phyloP scores from a whole-genome alignment of 1,140 invertebrate genomes.

The Pseudomyrmex cubaensis region DNA sequence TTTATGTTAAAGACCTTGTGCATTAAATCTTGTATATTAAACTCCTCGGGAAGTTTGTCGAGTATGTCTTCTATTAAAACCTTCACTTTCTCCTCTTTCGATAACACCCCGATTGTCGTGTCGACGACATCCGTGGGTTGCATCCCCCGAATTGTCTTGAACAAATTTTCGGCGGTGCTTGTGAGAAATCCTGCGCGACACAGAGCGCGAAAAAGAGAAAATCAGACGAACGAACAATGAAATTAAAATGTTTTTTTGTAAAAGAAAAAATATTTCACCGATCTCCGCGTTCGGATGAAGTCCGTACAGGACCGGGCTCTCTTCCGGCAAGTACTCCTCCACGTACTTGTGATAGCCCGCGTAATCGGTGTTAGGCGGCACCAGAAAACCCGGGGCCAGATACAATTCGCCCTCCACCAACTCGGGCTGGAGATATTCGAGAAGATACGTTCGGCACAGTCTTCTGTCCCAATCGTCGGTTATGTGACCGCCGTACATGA shows the following conservation, averaged over 20 bases:
- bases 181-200: conserved; percentile 89
- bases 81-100: conserved; percentile 94
- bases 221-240: background rate
- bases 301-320: conserved; percentile 96
- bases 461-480: conserved; percentile 98
- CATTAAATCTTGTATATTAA: conserved; percentile 95
- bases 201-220: background rate
- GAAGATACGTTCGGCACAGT: conserved; percentile 94
- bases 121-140: conserved; percentile 93
- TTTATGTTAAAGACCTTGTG: conserved; percentile 85
- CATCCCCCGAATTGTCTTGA: conserved; percentile 96
- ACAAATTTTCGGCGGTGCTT: conserved; percentile 93
- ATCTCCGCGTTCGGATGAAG: conserved; percentile 98
- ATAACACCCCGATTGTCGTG: conserved; percentile 87
- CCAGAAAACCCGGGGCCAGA: conserved; percentile 92
- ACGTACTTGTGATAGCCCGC: conserved; percentile 95
- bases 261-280: conserved; percentile 83
- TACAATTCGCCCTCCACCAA: conserved; percentile 94
- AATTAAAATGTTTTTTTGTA: background rate
- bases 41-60: conserved; percentile 95
- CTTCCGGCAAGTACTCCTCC: conserved; percentile 94
- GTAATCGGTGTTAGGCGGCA: conserved; percentile 95
- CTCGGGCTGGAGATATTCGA: conserved; percentile 94
- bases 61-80: conserved; percentile 93
- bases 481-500: conserved; percentile 98